Percentiles rank a stretch among this genome's conserved stretches.
phyloP scores from a whole-genome alignment of 2,113 vertebrate species.

The Campylomormyrus tamandua region DNA sequence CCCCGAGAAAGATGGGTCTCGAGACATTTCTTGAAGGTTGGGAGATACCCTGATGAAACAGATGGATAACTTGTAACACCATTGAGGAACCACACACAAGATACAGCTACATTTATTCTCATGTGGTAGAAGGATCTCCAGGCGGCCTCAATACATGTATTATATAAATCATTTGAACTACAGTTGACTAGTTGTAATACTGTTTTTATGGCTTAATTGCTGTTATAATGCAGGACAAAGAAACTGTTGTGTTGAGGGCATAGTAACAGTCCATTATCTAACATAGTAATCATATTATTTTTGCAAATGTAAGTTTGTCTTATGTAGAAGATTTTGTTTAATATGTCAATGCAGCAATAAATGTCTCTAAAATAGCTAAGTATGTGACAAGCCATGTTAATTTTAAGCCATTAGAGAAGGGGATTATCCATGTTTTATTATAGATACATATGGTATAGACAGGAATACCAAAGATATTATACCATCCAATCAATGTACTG shows the following conservation, averaged over 20 bases:
- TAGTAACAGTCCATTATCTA: background rate
- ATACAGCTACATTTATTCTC: background rate
- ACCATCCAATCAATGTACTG: background rate
- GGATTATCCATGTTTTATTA: background rate
- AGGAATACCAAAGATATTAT: background rate
- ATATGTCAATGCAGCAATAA: background rate
- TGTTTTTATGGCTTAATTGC: constrained; percentile 11
- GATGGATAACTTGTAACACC: background rate
- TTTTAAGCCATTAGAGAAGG: background rate
- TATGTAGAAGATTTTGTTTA: constrained; percentile 10
- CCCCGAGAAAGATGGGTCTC: background rate
- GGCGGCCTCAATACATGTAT: background rate
- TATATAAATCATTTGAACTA: background rate
- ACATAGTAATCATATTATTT: constrained; percentile 16
- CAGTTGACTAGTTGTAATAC: background rate
- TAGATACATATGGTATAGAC: background rate
- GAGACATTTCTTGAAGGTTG: background rate
- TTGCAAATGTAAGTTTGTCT: constrained; percentile 25
- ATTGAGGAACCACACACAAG: background rate
- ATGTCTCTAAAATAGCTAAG: background rate
- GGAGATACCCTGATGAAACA: background rate
- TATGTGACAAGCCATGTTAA: background rate
- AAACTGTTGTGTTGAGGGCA: background rate
- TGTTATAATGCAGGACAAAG: constrained; percentile 8
- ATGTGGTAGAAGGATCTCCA: background rate